Evolutionary conservation across 2,113 vertebrate genomes (phyloP), one percentile per base, ranked within the genome.

Genomic region (Nannospalax galili): DNA sequence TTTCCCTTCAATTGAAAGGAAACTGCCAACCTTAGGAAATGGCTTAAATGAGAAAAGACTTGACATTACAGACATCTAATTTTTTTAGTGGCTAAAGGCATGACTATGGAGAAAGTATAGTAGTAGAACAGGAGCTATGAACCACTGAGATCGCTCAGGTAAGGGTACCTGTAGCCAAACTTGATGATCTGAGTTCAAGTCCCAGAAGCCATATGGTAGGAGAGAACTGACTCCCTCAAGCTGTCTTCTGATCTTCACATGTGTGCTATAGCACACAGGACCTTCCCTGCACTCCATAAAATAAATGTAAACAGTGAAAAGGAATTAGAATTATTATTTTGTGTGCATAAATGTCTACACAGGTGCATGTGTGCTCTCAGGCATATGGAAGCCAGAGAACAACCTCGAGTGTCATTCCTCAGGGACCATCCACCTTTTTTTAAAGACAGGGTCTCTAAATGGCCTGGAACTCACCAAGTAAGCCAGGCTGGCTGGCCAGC

Each of bases 11-110:
- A 24, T 40, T 81, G 64, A n/a, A 82, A 19, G 62, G 17, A 91
- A 97, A 45, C 45, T 88, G 93, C 77, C 74, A 95, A 62, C 37
- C 40, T 48, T 82, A 88, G 24, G 69, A 91, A 90, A 80, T 52
- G 40, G 67, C 64, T 88, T 75, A 80, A 67, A n/a, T n/a, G 45
- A 79, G 3, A 74, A n/a, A 80, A 80, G 30, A 77, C 16, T 5
- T 67, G 30, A 81, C 87, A 84, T 64, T 73, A 72, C 2, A 45
- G 14, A 67, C 35, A 14, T 37, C 60, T 35, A 70, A 19, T 5
- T 64, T 79, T n/a, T 32, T 20, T 10, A 28, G 64, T 72, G 26
- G 19, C 45, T 74, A 30, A 84, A 91, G 69, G 93, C 26, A 64
- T 74, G n/a, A 92, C 14, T 64, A 70, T 65, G 26, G 95, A 87